Conservation (phyloP, 2,113 vertebrate species). For the Amphilophus citrinellus region DNA sequence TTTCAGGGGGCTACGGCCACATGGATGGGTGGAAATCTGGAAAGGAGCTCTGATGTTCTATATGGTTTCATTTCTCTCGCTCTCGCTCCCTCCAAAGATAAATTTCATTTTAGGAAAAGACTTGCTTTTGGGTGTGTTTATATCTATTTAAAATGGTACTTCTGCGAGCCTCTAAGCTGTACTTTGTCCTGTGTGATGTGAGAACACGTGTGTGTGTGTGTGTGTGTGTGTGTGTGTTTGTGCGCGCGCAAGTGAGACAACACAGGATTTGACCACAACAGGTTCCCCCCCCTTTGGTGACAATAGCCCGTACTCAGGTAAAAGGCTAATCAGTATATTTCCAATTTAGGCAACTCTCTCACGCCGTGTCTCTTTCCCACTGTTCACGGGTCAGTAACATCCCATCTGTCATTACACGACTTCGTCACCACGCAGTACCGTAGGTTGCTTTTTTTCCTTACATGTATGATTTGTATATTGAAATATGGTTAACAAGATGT, state of each 20-base stretch:
- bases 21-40: constrained; percentile 16
- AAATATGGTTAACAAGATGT: constrained; percentile 23
- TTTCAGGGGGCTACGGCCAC: constrained; percentile 21
- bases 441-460: neutral
- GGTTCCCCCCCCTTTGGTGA: constrained; percentile 3
- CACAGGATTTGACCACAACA: constrained; percentile 5
- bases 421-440: neutral
- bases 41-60: constrained; percentile 35
- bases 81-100: constrained; percentile 65
- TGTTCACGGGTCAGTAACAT: constrained; percentile 4
- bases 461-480: constrained; percentile 40
- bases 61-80: constrained; percentile 10
- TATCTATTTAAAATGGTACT: constrained; percentile 66
- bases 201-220: constrained; percentile 1
- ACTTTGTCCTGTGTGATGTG: constrained; percentile 37
- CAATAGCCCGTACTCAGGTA: constrained; percentile 61
- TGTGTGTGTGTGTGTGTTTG: constrained; percentile 18
- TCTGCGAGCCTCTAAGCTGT: constrained; percentile 39
- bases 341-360: neutral
- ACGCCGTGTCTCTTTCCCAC: neutral
- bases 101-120: constrained; percentile 56
- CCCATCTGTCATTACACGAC: neutral
- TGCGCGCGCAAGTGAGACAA: neutral
- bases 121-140: constrained; percentile 54
- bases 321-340: constrained; percentile 43